phyloP scores from a whole-genome alignment of 1,140 invertebrate species.

The Ostrea edulis region DNA sequence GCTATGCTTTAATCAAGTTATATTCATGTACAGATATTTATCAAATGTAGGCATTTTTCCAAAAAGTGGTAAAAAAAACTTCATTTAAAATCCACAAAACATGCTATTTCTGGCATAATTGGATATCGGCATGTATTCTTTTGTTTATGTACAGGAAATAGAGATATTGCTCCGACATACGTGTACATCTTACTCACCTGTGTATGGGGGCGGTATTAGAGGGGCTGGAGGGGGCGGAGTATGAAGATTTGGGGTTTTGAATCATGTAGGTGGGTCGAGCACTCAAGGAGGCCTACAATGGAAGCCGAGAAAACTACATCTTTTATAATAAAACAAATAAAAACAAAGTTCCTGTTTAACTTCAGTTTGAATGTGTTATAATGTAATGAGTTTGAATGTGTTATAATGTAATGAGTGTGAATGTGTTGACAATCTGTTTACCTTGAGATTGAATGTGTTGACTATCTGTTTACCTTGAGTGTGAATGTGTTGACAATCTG shows the following conservation, averaged over 20 bases:
- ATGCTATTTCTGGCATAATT: too few relatives aligned
- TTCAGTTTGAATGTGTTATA: background rate
- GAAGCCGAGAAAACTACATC: background rate
- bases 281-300: conserved; percentile 56
- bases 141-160: too few relatives aligned
- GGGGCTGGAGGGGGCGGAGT: conserved; percentile 70
- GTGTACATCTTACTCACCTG: background rate
- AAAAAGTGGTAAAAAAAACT: too few relatives aligned
- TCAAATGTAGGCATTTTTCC: too few relatives aligned
- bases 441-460: conserved; percentile 73
- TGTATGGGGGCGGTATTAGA: conserved; percentile 60
- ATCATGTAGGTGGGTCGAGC: conserved; percentile 57
- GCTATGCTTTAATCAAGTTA: background rate
- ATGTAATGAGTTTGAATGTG: background rate
- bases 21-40: too few relatives aligned
- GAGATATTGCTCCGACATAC: too few relatives aligned
- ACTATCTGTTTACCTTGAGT: conserved; percentile 85
- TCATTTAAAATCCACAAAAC: too few relatives aligned
- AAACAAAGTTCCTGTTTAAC: background rate
- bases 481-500: conserved; percentile 82
- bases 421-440: background rate
- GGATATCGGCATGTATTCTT: too few relatives aligned
- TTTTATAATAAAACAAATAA: background rate
- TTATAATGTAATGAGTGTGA: background rate
- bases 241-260: conserved; percentile 49